Base-by-base conservation (phyloP, 2,888 invertebrate genomes). In the Cerceris rybyensis region DNA sequence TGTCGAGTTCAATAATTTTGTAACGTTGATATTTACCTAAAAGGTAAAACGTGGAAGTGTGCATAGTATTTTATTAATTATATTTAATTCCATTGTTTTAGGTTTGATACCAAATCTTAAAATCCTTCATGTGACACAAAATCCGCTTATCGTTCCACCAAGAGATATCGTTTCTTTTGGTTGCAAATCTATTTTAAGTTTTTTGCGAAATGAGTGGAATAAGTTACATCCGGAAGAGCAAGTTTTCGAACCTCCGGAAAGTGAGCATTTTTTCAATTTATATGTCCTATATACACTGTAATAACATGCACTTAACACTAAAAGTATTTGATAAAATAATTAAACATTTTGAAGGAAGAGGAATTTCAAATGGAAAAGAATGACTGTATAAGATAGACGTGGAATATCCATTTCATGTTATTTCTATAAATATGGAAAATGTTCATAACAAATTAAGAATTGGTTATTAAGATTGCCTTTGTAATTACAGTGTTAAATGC, bases 101-200 rank as follows among this genome's bases (percentile, higher is more conserved):
- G 94, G 94, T 73, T 86, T 94, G 6, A 92, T 95, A 13, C 89
- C 93, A 17, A 94, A 93, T 76, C 91, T 96, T 78, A 95, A 94
- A 93, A 94, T 94, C 9, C 91, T 96, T 4, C 95, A 95, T 90
- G 81, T 95, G 55, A 91, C 93, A 54, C 94, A 94, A 55, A 96
- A 96, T 90, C 95, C 95, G 0, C 84, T 96, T 9, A 89, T 87
- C 46, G 95, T 94, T 88, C 96, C 96, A 11, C 93, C 94, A 17
- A 90, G 89, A 75, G 93, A 94, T 59, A 88, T 96, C 5, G 86
- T 95, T 41, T 92, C 91, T 57, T 92, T 92, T 59, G 96, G 96
- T 43, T 93, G 93, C 17, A 86, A 90, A 46, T 84, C 92, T 17
- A 89, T 92, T 41, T 93, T 93, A 75, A 88, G 94, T 28, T 91